Conservation (phyloP, 2,797 vertebrate genomes). For the Hirundo rustica region DNA sequence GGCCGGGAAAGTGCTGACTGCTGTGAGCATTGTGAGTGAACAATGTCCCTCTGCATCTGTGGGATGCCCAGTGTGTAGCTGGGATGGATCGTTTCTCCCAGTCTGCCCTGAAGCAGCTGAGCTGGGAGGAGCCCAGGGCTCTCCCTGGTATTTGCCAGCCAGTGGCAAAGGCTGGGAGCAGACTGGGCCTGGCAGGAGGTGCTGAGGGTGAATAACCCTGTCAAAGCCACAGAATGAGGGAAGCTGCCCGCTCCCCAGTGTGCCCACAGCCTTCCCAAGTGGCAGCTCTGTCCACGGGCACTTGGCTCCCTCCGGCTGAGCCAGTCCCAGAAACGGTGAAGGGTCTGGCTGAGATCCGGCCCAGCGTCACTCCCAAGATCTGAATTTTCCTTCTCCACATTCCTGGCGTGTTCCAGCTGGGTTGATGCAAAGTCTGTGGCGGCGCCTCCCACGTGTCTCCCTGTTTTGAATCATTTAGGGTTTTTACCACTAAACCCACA, state of each 20-base stretch:
- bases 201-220: background rate
- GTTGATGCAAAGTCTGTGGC: background rate
- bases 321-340: background rate
- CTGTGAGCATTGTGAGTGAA: background rate
- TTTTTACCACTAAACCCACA: background rate
- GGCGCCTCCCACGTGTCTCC: background rate
- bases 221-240: background rate
- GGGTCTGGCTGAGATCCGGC: background rate
- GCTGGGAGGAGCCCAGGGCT: background rate
- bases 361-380: background rate
- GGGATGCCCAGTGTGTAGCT: background rate
- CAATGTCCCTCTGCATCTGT: background rate
- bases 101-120: background rate
- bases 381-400: background rate
- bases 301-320: background rate
- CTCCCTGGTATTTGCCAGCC: background rate
- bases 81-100: background rate
- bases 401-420: background rate
- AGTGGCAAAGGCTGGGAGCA: background rate
- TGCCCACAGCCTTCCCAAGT: background rate
- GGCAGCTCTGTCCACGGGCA: rapidly evolving
- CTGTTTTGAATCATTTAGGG: background rate
- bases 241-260: background rate
- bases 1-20: background rate
- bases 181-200: background rate